Evolutionary conservation across 2,888 invertebrate genomes (phyloP).

Genomic region (Leptothorax acervorum): DNA sequence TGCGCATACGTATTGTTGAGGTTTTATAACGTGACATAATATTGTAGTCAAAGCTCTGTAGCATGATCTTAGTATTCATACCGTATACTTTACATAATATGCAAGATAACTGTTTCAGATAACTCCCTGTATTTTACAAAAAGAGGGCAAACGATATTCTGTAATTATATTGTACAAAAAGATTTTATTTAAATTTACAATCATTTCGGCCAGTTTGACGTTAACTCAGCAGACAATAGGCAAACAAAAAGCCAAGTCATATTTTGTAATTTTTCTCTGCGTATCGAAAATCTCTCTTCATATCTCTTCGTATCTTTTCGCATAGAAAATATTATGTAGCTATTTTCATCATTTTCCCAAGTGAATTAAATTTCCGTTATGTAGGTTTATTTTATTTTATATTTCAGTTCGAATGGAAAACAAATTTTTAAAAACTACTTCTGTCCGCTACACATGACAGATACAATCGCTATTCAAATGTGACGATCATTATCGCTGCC

Average conservation of each 20-base stretch:
- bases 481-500: conserved; percentile 14
- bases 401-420: not conserved
- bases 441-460: not conserved
- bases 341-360: not conserved
- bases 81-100: conserved; percentile 32
- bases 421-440: not conserved
- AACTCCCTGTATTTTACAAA: not conserved
- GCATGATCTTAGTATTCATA: conserved; percentile 46
- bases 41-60: conserved; percentile 27
- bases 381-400: not conserved
- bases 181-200: conserved; percentile 29
- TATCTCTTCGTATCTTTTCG: not conserved
- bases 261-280: not conserved
- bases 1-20: conserved; percentile 19
- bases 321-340: not conserved
- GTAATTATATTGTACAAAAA: not conserved
- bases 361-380: not conserved
- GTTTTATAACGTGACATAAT: conserved; percentile 41
- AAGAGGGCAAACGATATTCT: conserved; percentile 7
- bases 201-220: not conserved
- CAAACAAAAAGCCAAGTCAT: not conserved
- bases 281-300: not conserved
- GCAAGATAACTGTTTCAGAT: conserved; percentile 31
- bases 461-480: conserved; percentile 1
- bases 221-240: not conserved